Conservation (phyloP, 1,140 invertebrate genomes). For the Pogonomyrmex californicus region DNA sequence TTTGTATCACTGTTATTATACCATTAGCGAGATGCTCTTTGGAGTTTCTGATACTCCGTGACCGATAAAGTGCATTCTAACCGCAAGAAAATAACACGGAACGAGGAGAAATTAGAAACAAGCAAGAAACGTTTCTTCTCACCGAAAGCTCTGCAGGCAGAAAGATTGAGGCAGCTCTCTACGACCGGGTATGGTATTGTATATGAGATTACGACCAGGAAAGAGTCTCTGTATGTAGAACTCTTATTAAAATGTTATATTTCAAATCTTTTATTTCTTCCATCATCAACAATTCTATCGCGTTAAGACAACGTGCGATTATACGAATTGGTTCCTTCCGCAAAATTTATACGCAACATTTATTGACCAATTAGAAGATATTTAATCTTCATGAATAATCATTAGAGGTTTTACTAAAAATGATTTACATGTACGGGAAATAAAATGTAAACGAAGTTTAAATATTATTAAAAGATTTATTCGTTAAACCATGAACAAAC, state of each 20-base stretch:
- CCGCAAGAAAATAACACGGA: slow-evolving; percentile 25
- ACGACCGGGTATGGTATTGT: slow-evolving; percentile 31
- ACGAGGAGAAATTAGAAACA: slow-evolving; percentile 26
- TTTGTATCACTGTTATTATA: slow-evolving; percentile 36
- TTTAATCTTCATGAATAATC: background rate
- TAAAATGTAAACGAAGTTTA: background rate
- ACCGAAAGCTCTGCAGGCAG: slow-evolving; percentile 11
- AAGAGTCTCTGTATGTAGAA: background rate
- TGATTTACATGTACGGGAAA: background rate
- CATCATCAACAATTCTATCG: background rate
- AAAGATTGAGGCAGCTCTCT: slow-evolving; percentile 46
- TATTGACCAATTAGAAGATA: slow-evolving; percentile 15
- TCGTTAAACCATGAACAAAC: background rate
- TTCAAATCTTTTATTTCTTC: background rate
- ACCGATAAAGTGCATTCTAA: slow-evolving; percentile 42
- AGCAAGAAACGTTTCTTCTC: background rate
- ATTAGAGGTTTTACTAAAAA: background rate
- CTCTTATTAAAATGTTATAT: slow-evolving; percentile 46
- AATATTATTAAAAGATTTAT: background rate
- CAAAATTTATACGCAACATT: background rate
- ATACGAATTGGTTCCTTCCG: background rate
- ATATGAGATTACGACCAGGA: slow-evolving; percentile 49
- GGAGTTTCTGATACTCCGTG: slow-evolving; percentile 43
- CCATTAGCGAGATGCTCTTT: background rate
- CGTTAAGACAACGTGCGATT: background rate